Conservation (phyloP, 2,113 vertebrate species). For the Gymnarchus niloticus region DNA sequence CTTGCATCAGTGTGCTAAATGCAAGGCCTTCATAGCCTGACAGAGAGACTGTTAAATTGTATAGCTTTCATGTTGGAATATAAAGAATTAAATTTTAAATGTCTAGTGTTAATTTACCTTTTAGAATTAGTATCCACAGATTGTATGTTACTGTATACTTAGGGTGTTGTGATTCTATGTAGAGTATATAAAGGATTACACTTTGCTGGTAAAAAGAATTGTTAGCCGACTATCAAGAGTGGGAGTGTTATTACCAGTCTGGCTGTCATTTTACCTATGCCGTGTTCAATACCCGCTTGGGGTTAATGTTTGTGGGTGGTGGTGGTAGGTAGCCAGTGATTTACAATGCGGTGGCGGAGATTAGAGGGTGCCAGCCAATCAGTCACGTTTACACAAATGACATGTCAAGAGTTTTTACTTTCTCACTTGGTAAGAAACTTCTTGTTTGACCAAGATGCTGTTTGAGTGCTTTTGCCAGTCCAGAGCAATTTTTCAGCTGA, state of each 20-base stretch:
- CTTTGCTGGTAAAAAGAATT: slow-evolving; percentile 6
- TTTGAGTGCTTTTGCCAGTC: not conserved
- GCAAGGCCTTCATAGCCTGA: slow-evolving; percentile 46
- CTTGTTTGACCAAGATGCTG: not conserved
- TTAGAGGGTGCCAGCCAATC: not conserved
- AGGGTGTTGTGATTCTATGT: slow-evolving; percentile 22
- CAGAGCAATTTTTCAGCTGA: not conserved
- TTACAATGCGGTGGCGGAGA: too few species aligned
- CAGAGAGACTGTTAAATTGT: slow-evolving; percentile 49
- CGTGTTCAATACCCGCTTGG: not conserved
- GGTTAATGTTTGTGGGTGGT: not conserved
- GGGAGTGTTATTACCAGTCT: not conserved
- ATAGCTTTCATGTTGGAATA: slow-evolving; percentile 29
- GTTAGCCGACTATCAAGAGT: not conserved
- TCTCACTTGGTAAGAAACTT: not conserved
- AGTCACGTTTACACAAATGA: not conserved
- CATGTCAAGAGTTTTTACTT: not conserved
- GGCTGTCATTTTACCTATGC: not conserved
- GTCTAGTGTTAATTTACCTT: slow-evolving; percentile 33
- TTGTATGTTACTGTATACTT: slow-evolving; percentile 28
- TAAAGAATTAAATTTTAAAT: slow-evolving; percentile 23
- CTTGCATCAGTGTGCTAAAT: slow-evolving; percentile 35
- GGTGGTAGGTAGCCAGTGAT: too few species aligned
- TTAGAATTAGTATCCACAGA: slow-evolving; percentile 33
- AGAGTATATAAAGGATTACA: slow-evolving; percentile 23